Base-by-base conservation (phyloP, 2,797 vertebrate genomes). In the Myoxocephalus aenaeus region DNA sequence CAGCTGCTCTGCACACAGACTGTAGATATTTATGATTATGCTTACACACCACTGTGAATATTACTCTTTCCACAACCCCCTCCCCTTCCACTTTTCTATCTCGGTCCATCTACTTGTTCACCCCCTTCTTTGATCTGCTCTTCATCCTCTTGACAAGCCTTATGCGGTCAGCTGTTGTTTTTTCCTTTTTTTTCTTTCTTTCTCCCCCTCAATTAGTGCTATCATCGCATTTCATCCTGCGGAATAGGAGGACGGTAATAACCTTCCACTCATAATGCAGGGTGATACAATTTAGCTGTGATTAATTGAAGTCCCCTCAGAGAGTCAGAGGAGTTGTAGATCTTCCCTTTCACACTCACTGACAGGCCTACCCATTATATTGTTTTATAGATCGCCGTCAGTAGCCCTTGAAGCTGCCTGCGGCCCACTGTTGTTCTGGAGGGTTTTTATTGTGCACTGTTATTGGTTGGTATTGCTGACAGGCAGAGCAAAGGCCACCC, bases 311-410 rank as follows among this genome's bases (percentile, higher is more conserved):
- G 89, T 92, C 91, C 88, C 90, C 84, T 91, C 91, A 86, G 93
- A 94, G 92, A 90, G 84, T 90, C 89, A 79, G 90, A 92, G 90
- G 88, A 89, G 91, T 87, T 34, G 94, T 95, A 94, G 88, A 93
- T 95, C 93, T 94, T 94, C 87, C 61, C 92, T 93, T 95, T 94
- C 92, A 92, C 92, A 81, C 87, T 86, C 73, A 42, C 87, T 94
- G 94, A 95, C 94, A 95, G 92, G 92, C 92, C 25, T 84, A 89
- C 87, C 94, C 92, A 95, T 96, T 95, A 94, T 91, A 89, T 93
- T 95, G 93, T 94, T 95, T 95, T 95, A 95, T 95, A 94, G 94
- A 95, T 94, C 40, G 87, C 93, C 82, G 90, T 94, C 93, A 92
- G 92, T 89, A 93, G 92, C 93, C 93, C 93, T 94, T 92, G 92